Conservation (phyloP, 2,797 vertebrate genomes). For the Muscicapa striata region DNA sequence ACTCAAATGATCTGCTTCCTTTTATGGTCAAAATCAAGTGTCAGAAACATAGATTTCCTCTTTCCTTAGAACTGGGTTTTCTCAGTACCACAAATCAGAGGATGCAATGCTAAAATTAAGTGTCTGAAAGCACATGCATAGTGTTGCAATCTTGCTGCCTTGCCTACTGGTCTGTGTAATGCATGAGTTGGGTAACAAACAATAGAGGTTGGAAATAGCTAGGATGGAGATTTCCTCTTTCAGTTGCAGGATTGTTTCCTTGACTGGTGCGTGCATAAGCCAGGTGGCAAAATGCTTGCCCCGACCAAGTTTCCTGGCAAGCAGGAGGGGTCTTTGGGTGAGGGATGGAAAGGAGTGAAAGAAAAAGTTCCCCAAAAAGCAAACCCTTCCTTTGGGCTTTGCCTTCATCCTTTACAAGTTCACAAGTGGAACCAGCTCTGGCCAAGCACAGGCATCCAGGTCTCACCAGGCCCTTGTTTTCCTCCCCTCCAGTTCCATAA, state of each 20-base stretch:
- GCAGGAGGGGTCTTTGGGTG: background rate
- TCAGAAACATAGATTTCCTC: slow-evolving; percentile 66
- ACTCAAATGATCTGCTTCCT: slow-evolving; percentile 45
- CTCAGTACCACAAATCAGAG: slow-evolving; percentile 26
- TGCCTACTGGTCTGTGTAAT: slow-evolving; percentile 45
- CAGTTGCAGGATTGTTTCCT: slow-evolving; percentile 67
- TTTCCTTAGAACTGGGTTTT: slow-evolving; percentile 62
- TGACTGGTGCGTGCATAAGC: slow-evolving; percentile 42
- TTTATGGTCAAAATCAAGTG: slow-evolving; percentile 66
- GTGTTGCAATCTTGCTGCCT: slow-evolving; percentile 65
- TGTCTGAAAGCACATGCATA: slow-evolving; percentile 60
- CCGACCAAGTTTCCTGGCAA: background rate
- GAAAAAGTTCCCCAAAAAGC: background rate
- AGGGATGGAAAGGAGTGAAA: background rate
- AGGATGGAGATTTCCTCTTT: slow-evolving; percentile 64
- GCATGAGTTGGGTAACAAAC: slow-evolving; percentile 56
- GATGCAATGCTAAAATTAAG: slow-evolving; percentile 69
- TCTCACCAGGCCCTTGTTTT: background rate
- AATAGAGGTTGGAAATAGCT: slow-evolving; percentile 68
- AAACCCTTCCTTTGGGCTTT: background rate
- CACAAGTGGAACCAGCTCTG: background rate
- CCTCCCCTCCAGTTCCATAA: background rate
- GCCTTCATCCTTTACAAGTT: background rate
- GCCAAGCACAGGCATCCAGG: accelerated
- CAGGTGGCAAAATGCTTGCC: slow-evolving; percentile 63